Evolutionary conservation across 2,113 vertebrate species (phyloP), one percentile per base, ranked within the genome.

Genomic region (Mus pahari): DNA sequence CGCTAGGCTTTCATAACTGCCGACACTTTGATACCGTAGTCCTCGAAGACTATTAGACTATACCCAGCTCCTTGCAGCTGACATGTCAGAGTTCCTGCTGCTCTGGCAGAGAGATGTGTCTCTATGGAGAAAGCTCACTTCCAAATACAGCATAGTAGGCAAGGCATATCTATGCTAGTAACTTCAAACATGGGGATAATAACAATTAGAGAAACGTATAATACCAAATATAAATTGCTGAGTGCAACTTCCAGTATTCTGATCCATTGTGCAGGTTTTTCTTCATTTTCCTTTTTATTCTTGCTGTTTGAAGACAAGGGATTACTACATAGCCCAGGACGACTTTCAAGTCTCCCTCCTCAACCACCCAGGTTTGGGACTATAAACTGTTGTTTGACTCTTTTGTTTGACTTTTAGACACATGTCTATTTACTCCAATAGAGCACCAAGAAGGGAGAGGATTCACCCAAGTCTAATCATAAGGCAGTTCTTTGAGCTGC

Each of bases 1-100:
- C 48, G 24, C 17, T 68, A 89, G 81, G 60, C 58, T 68, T 95
- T 95, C 36, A 4, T 92, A 86, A 71, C 50, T 93, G 79, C 75
- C 86, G 92, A 74, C 79, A 86, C 90, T 94, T 90, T 74, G 83
- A 78, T 93, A 86, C 78, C 36, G 36, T 5, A 53, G 22, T 81
- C 84, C 45, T 79, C 9, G 1, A 22, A 71, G 90, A 84, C 66
- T 90, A 79, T 94, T 71, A 81, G 73, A 53, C 48, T 86, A 64
- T 3, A 60, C 12, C 55, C 42, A 19, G 77, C 36, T 92, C 68
- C 58, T 39, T 75, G 33, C 28, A 66, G 88, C 55, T 86, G 79
- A 94, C 31, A 92, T 58, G 68, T 14, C 50, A 45, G 60, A 66
- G 14, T 79, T 60, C 53, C 53, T 64, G 39, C 84, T 55, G 53